Evolutionary conservation across 2,113 vertebrate species (phyloP), one percentile per base, ranked within the genome.

Genomic region (Heterocephalus glaber): DNA sequence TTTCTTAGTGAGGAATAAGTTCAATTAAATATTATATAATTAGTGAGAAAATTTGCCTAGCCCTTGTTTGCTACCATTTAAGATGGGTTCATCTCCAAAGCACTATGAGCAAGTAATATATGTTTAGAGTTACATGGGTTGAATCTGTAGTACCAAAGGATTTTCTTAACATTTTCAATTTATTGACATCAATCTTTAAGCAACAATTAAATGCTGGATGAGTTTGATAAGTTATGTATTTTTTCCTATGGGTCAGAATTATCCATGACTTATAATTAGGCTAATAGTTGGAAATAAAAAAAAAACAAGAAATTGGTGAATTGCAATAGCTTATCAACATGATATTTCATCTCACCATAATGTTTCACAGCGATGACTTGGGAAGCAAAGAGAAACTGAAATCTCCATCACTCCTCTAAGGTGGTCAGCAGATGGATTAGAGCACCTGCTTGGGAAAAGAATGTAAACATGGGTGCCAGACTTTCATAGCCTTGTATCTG

Each of bases 141-240:
- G 60, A 94, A 66, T 74, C 13, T 35, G 72, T 44, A 90, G 8
- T 16, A 24, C 12, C 61, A 52, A 92, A n/a, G 54, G 70, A 66
- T 86, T 70, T 16, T 41, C 47, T 85, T 41, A 66, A 76, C 94
- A 63, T 84, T 60, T 44, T 94, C 28, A 49, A 61, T 28, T 90
- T 63, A 84, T 26, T 24, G 49, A 83, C 3, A 79, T 44, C 5
- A 26, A 12, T 72, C 7, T 94, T 41, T 22, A 70, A 95, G 49
- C 10, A 93, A 49, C 68, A 70, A n/a, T 76, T 90, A 88, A 47
- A 93, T 77, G 58, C 90, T 95, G 30, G 58, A 63, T 68, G n/a
- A 86, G 74, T 77, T 60, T 65, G 80, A 86, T 63, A 85, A 86
- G 30, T 65, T 84, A n/a, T 24, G 19, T 35, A 79, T 63, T 38